These are phyloP conservation scores for Scaptomyza reducta DNA, from an alignment of 2,888 invertebrate species.

Conservation along the genomic window DNA sequence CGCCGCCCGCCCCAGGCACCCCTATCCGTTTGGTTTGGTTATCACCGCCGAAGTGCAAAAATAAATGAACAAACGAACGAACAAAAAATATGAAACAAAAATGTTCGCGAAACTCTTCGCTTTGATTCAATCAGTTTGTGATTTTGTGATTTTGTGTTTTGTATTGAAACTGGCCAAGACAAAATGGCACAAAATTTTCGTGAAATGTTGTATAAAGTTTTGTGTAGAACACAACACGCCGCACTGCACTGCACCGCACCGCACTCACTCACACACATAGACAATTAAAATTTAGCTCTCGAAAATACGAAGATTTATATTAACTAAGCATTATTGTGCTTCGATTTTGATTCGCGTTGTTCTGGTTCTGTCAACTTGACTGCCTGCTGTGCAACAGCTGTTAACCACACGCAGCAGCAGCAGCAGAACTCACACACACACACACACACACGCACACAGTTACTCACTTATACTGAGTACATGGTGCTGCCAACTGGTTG, in stretches of 20 bases:
- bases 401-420: conserved; percentile 2
- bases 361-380: conserved; percentile 56
- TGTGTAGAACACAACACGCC: not conserved
- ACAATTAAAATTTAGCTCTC: conserved; percentile 26
- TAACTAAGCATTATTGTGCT: conserved; percentile 49
- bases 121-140: conserved; percentile 12
- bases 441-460: not conserved
- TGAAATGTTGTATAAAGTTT: not conserved
- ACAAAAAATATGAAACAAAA: conserved; percentile 3
- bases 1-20: conserved; percentile 7
- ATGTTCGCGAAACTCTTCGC: conserved; percentile 8
- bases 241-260: not conserved
- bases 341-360: conserved; percentile 55
- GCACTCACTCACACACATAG: not conserved
- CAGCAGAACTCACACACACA: not conserved
- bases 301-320: conserved; percentile 39
- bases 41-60: not conserved
- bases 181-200: conserved; percentile 31
- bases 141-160: conserved; percentile 33
- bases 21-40: conserved; percentile 10
- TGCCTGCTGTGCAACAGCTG: conserved; percentile 42
- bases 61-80: not conserved
- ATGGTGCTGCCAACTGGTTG: conserved; percentile 35
- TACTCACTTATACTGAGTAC: not conserved
- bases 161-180: conserved; percentile 30